A percentile compares a stretch with the other conserved stretches of the same genome.
Conservation (phyloP, 53 echinoderm and acorn worm genomes). For the Paracentrotus lividus region DNA sequence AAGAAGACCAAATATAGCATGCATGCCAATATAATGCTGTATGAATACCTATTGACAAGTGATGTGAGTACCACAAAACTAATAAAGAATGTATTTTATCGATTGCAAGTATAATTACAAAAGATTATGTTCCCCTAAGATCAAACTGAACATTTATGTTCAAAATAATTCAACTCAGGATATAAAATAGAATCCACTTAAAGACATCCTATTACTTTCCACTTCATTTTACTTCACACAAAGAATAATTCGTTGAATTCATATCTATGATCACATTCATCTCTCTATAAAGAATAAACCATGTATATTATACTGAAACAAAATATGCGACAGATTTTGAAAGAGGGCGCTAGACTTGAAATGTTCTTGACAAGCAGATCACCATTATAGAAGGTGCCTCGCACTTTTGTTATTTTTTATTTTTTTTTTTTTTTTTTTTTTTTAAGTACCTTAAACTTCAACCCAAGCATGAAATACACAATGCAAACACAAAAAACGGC, state of each 20-base stretch:
- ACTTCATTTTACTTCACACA: not conserved
- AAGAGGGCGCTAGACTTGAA: constrained; percentile 24
- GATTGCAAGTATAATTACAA: no score
- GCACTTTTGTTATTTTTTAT: not conserved
- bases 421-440: no score
- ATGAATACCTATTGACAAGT: no score
- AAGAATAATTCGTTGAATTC: not conserved
- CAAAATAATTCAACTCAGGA: not conserved
- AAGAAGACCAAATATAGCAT: no score
- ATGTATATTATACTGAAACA: not conserved
- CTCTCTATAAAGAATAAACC: no score
- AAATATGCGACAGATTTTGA: not conserved
- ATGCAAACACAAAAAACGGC: not conserved
- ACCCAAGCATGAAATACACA: no score
- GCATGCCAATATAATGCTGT: no score
- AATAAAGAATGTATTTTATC: no score
- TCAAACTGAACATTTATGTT: not conserved
- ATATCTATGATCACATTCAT: not conserved
- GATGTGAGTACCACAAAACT: no score
- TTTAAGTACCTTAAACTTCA: no score
- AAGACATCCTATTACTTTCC: not conserved
- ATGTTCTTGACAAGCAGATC: not conserved
- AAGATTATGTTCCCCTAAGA: not conserved
- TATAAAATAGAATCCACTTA: not conserved
- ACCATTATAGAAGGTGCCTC: not conserved